phyloP scores from a whole-genome alignment of 2,888 invertebrate species.

The Tiphia femorata region DNA sequence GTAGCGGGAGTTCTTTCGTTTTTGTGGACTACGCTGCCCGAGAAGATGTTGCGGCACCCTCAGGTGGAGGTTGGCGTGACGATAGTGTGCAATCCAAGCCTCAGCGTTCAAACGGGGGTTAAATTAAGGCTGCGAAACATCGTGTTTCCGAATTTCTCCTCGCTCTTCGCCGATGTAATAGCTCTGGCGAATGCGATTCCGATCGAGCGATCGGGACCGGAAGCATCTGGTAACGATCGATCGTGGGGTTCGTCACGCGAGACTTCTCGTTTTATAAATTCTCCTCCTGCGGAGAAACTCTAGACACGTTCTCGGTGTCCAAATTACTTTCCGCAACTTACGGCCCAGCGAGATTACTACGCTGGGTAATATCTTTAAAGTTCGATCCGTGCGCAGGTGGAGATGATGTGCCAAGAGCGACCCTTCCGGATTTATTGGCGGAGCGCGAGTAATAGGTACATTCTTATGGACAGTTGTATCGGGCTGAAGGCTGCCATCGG shows the following conservation, averaged over 20 bases:
- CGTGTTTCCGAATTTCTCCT: conserved; percentile 30
- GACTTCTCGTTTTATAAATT: too few relatives aligned
- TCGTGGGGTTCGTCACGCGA: too few relatives aligned
- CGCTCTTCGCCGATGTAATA: conserved; percentile 42
- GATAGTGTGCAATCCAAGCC: conserved; percentile 47
- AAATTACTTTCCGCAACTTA: too few relatives aligned
- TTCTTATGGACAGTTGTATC: conserved; percentile 44
- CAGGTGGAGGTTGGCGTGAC: conserved; percentile 35
- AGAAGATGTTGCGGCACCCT: conserved; percentile 30
- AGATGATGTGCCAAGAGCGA: conserved; percentile 34
- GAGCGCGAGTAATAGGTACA: conserved; percentile 38
- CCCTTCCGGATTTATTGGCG: conserved; percentile 51
- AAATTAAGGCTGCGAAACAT: conserved; percentile 33
- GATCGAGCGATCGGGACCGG: too few relatives aligned
- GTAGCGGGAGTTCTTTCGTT: too few relatives aligned
- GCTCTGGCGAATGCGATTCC: too few relatives aligned
- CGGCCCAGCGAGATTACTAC: too few relatives aligned
- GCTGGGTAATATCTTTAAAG: too few relatives aligned
- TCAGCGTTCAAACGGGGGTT: conserved; percentile 29
- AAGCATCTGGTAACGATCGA: too few relatives aligned
- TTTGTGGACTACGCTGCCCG: not conserved
- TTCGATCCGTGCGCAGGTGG: conserved; percentile 39
- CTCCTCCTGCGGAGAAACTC: too few relatives aligned
- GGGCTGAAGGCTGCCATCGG: conserved; percentile 31
- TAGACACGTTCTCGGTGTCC: too few relatives aligned